phyloP scores from a whole-genome alignment of 2,888 invertebrate genomes.

The Pristionchus entomophagus region DNA sequence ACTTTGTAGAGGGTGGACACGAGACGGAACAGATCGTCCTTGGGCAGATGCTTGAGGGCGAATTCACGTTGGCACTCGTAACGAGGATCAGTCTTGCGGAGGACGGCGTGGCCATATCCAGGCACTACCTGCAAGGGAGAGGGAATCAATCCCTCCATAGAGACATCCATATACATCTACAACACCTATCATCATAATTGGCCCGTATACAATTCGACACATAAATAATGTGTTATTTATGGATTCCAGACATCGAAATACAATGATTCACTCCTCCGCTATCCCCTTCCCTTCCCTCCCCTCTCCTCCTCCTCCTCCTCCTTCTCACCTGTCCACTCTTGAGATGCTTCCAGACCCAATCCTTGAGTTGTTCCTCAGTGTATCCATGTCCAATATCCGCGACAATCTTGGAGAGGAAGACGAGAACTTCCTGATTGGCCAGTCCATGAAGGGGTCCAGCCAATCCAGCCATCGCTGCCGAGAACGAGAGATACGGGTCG shows the following conservation, averaged over 20 bases:
- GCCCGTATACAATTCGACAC: no score
- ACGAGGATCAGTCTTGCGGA: constrained; percentile 93
- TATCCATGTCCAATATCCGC: constrained; percentile 87
- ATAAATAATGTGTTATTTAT: no score
- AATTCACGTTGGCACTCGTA: constrained; percentile 95
- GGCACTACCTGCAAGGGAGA: constrained; percentile 88
- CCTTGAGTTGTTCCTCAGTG: constrained; percentile 91
- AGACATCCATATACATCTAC: not conserved
- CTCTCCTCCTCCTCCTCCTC: no score
- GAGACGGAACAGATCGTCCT: constrained; percentile 89
- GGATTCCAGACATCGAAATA: no score
- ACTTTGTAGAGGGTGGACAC: constrained; percentile 92
- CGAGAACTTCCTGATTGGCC: constrained; percentile 92
- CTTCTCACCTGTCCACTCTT: constrained; percentile 79
- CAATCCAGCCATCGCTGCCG: constrained; percentile 92
- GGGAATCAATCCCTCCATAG: no score
- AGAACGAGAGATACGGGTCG: constrained; percentile 91
- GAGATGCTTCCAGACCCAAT: constrained; percentile 96
- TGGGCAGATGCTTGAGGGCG: constrained; percentile 91
- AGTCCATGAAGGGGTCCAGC: constrained; percentile 96
- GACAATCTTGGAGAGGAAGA: constrained; percentile 93
- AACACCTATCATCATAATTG: no score
- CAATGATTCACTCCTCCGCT: no score
- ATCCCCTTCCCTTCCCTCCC: no score
- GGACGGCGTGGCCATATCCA: constrained; percentile 95